phyloP scores from a whole-genome alignment of 2,888 invertebrate genomes.

The Yponomeuta malinellus region DNA sequence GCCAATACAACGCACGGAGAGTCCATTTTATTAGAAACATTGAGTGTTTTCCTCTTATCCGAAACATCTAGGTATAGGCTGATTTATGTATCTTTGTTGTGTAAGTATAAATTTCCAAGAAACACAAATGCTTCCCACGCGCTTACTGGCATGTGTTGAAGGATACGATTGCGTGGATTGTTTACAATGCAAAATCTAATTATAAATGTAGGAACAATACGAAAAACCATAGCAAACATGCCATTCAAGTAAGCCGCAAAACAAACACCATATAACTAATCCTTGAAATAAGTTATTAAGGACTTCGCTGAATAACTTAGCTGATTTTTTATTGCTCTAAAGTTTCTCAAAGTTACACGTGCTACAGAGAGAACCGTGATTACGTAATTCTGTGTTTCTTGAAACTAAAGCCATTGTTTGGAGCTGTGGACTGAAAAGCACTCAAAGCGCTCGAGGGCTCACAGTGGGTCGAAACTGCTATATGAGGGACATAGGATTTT shows the following conservation, averaged over 20 bases:
- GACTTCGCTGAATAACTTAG: background rate
- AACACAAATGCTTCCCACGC: background rate
- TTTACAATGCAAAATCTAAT: background rate
- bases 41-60: too few species aligned
- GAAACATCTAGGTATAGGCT: too few species aligned
- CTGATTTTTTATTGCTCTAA: background rate
- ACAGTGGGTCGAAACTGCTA: too few species aligned
- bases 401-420: slow-evolving; percentile 3
- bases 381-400: background rate
- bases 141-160: background rate
- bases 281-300: background rate
- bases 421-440: background rate
- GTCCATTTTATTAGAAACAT: too few species aligned
- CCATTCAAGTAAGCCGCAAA: background rate
- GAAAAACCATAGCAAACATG: background rate
- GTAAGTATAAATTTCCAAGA: too few species aligned
- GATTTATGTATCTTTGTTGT: too few species aligned
- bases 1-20: too few species aligned
- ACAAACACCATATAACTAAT: background rate
- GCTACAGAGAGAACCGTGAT: background rate
- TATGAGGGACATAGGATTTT: too few species aligned
- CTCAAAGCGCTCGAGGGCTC: background rate
- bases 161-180: background rate
- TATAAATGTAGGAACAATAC: background rate
- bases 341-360: background rate